Base-by-base conservation (phyloP, 2,113 vertebrate species). In the Cygnus atratus region DNA sequence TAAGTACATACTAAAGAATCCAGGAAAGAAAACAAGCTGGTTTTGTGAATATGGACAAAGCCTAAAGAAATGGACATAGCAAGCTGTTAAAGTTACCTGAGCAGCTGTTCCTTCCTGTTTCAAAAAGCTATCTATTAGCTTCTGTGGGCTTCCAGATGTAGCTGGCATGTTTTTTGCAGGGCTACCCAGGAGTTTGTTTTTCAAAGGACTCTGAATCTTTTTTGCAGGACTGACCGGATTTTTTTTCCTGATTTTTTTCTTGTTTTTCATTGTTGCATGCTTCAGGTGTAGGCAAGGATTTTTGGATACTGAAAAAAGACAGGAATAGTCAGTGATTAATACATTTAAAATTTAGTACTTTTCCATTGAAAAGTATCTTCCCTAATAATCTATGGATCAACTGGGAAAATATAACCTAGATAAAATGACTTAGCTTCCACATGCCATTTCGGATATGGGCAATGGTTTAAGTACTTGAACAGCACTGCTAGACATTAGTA, bases 171-270 rank as follows among this genome's bases (percentile, higher is more conserved):
- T 90, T 97, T 98, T 99, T 75, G 96, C 97, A 48, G 99, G 99
- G 92, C 98, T 99, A 81, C 95, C 97, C 48, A 97, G 31, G 20
- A 96, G 92, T 78, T 41, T 98, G 91, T 92, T 98, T 97, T 99
- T 99, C 87, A 98, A 87, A 91, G 99, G 99, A 89, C 99, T 99
- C 65, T 98, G 97, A 43, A 98, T 95, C 93, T 98, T 99, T 93
- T 98, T 98, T 39, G 87, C 82, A n/a, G 99, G 98, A 90, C 98
- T 99, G 76, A 54, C 75, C 39, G 95, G 74, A 28, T 96, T 98
- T 96, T 98, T 99, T 87, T 98, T 99, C 97, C 98, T 99, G 93
- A 94, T 98, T 94, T 98, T 98, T 63, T 98, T 99, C 97, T 99
- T 99, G 9, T 97, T 96, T 93, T 98, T 99, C 41, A 92, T 84